Conservation (phyloP, 2,888 invertebrate species). For the Cylindroiulus punctatus region DNA sequence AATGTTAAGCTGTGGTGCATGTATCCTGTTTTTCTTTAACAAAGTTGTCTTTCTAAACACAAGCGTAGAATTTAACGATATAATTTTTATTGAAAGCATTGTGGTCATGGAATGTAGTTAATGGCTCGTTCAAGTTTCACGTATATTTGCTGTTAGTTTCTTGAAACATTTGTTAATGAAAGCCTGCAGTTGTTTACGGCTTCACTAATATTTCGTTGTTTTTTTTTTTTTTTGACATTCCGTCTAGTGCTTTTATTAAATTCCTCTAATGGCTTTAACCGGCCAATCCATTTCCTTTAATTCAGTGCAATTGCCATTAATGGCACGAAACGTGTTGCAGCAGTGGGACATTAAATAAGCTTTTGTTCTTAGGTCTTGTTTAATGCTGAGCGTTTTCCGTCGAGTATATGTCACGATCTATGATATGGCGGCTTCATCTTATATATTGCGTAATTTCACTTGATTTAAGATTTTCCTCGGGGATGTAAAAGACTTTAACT, state of each 20-base stretch:
- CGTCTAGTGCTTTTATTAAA: constrained; percentile 20
- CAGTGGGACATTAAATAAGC: constrained; percentile 6
- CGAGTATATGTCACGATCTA: background rate
- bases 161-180: background rate
- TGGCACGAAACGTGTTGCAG: constrained; percentile 38
- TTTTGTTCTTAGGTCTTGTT: background rate
- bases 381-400: background rate
- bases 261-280: background rate
- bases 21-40: background rate
- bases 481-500: constrained; percentile 23
- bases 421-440: constrained; percentile 33
- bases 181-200: background rate
- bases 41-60: background rate
- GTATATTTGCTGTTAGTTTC: background rate
- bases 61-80: background rate
- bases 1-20: background rate
- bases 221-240: background rate
- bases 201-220: background rate
- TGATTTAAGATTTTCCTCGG: constrained; percentile 1
- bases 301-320: constrained; percentile 29
- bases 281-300: constrained; percentile 33
- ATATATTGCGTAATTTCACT: constrained; percentile 34
- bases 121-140: too few species aligned
- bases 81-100: background rate
- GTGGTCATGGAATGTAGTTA: too few species aligned